Percentiles rank a stretch among this genome's conserved stretches.
These are phyloP conservation scores for Parapsyche elsis DNA, from an alignment of 1,140 invertebrate genomes.

Conservation along the genomic window DNA sequence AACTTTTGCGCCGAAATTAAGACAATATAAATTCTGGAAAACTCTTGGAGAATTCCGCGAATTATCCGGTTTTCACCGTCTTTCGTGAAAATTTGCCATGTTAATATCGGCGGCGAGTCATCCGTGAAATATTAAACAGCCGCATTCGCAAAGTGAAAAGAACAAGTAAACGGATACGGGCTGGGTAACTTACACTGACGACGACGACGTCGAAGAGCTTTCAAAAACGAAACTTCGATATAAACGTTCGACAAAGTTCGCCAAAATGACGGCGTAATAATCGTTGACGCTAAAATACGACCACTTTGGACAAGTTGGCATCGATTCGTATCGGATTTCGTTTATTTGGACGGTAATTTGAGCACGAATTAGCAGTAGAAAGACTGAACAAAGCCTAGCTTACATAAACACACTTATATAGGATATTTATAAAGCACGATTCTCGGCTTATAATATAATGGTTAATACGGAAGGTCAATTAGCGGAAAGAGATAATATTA, in stretches of 20 bases:
- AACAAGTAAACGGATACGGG: neutral
- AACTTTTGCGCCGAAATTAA: too few relatives aligned
- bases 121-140: conserved; percentile 2
- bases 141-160: neutral
- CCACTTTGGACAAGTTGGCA: neutral
- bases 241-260: neutral
- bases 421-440: too few relatives aligned
- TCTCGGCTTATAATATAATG: too few relatives aligned
- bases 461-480: too few relatives aligned
- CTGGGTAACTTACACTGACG: too few relatives aligned
- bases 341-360: neutral
- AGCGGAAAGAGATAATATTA: too few relatives aligned
- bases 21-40: too few relatives aligned
- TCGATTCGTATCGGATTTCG: neutral
- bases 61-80: neutral
- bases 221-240: neutral
- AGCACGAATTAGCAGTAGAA: too few relatives aligned
- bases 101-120: neutral
- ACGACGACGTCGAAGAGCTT: neutral
- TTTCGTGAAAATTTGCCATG: neutral
- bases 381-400: too few relatives aligned
- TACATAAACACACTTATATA: too few relatives aligned
- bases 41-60: neutral
- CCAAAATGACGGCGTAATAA: neutral
- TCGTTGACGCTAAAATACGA: neutral